Evolutionary conservation across 92 coral and sea anemone genomes (phyloP), one percentile per base, ranked within the genome.

Genomic region (Porites cylindrica): DNA sequence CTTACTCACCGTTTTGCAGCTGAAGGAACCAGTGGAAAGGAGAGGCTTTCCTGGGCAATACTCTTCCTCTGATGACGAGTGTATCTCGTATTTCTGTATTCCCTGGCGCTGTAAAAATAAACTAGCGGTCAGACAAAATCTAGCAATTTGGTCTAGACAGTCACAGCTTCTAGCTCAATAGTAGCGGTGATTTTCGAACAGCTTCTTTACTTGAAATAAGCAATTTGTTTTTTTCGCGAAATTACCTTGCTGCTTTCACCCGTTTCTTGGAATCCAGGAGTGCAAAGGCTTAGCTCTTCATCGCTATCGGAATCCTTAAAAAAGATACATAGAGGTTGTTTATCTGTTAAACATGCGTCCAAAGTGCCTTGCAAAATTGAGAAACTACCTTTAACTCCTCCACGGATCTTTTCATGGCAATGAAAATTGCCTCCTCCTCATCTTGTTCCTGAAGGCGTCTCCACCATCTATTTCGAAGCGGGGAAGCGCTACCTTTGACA

Each of bases 61-160:
- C 23, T 72, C 77, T 29, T 72, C 77, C 58, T 72, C 77, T 72
- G 71, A 18, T 18, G 71, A 66, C 71, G 71, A 66, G 71, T 66
- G n/a, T 66, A 66, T 17, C 71, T 66, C 71, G 13, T 66, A 66
- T 66, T 66, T 66, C 71, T 66, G 23, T 66, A 66, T 8, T 8
- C 71, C 71, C 10, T 66, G 71, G 13, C 26, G 26, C 26, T 24
- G 26, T 66, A 66, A 23, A 66, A 17, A 66, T 8, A 66, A 66
- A 66, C n/a, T 4, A 66, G 71, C 29, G 7, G 29, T 17, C n/a
- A 18, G 71, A 66, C 13, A 24, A 24, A 24, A 24, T 0, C 26
- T 1, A 24, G 26, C 26, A 24, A 24, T 24, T 24, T 66, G 71
- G 71, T 66, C 38, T 66, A 66, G 71, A 66, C 7, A 66, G 71